Evolutionary conservation across 1,140 invertebrate species (phyloP).

Genomic region (Lasioglossum albipes): DNA sequence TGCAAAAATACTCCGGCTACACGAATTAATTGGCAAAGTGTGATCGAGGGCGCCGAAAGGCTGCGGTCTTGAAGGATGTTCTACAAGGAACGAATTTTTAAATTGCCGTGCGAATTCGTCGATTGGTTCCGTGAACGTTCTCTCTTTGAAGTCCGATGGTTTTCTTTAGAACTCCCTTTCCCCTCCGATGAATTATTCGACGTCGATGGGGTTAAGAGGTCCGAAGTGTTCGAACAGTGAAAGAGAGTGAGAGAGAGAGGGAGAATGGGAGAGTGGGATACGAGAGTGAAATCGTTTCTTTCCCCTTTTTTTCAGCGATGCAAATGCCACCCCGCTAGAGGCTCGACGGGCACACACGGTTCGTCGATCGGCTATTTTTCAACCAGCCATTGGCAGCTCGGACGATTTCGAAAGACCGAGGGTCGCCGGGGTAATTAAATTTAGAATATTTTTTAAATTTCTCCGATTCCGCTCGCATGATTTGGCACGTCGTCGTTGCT

Average conservation of each 20-base stretch:
- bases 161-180: background rate
- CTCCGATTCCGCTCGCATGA: conserved; percentile 78
- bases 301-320: conserved; percentile 4
- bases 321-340: conserved; percentile 42
- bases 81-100: background rate
- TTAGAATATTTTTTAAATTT: conserved; percentile 82
- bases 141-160: background rate
- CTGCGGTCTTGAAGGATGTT: background rate
- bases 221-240: background rate
- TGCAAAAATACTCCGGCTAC: too few relatives aligned
- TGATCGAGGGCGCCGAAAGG: background rate
- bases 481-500: conserved; percentile 72
- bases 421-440: conserved; percentile 75
- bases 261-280: too few relatives aligned
- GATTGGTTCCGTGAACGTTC: background rate
- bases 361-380: conserved; percentile 77
- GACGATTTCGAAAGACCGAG: conserved; percentile 76
- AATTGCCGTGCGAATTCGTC: background rate
- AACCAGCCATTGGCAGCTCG: conserved; percentile 75
- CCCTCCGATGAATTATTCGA: background rate
- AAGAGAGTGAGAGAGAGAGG: background rate
- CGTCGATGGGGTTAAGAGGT: background rate
- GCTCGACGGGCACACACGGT: conserved; percentile 31
- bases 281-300: conserved; percentile 4
- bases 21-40: background rate